These are phyloP conservation scores for Saimiri boliviensis DNA, from an alignment of 2,113 vertebrate genomes.

Conservation along the genomic window DNA sequence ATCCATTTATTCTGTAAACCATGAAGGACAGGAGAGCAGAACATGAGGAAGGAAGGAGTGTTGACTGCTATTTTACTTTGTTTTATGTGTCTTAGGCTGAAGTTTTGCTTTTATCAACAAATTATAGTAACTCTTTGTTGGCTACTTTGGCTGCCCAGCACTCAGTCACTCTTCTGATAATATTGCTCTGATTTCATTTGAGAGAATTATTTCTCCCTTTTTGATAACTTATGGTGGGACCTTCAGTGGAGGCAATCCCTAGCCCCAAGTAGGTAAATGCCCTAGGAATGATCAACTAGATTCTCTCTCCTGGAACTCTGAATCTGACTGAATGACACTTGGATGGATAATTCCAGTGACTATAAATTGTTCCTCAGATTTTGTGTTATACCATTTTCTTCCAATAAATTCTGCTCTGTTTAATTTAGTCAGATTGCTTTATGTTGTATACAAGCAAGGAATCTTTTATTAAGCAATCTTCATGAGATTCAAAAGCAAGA, in stretches of 20 bases:
- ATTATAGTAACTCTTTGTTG: not conserved
- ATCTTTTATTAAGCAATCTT: not conserved
- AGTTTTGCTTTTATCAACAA: not conserved
- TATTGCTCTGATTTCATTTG: not conserved
- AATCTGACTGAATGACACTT: not conserved
- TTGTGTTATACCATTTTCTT: not conserved
- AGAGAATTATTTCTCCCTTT: not conserved
- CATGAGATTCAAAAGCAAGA: not conserved
- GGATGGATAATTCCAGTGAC: not conserved
- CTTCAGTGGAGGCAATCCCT: not conserved
- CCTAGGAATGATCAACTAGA: not conserved
- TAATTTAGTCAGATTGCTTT: not conserved
- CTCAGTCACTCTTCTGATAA: not conserved
- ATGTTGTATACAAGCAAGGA: not conserved
- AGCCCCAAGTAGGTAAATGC: not conserved
- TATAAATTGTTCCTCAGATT: not conserved
- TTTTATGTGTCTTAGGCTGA: not conserved
- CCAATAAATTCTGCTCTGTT: slow-evolving; percentile 1
- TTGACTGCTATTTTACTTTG: not conserved
- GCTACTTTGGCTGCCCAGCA: not conserved
- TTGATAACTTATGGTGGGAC: not conserved
- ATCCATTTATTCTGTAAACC: not conserved
- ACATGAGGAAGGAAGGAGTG: not conserved
- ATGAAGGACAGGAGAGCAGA: not conserved
- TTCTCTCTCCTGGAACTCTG: not conserved